phyloP scores from a whole-genome alignment of 2,888 invertebrate species.

The Agonum fuliginosum region DNA sequence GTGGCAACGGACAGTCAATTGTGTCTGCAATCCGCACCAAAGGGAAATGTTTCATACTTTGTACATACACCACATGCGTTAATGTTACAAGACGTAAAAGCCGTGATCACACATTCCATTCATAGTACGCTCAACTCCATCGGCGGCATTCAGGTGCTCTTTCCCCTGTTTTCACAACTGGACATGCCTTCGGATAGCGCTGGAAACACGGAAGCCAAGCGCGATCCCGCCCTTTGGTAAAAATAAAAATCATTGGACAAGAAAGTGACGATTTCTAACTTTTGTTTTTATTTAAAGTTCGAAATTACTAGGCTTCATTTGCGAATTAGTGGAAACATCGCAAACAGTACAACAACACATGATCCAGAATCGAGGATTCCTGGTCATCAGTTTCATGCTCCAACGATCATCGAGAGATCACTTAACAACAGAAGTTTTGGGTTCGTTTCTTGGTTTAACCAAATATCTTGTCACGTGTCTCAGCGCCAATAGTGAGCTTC shows the following conservation, averaged over 20 bases:
- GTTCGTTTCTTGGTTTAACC: slow-evolving; percentile 92
- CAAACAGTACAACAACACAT: slow-evolving; percentile 99
- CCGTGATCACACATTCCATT: slow-evolving; percentile 99
- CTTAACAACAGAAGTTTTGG: slow-evolving; percentile 93
- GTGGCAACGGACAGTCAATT: slow-evolving; percentile 99
- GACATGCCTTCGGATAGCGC: slow-evolving; percentile 92
- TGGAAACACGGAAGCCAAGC: slow-evolving; percentile 84
- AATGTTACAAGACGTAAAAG: slow-evolving; percentile 99
- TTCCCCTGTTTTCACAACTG: slow-evolving; percentile 97
- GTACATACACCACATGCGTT: slow-evolving; percentile 99
- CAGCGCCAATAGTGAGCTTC: slow-evolving; percentile 92
- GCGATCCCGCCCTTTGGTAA: slow-evolving; percentile 93
- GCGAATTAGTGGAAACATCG: slow-evolving; percentile 97
- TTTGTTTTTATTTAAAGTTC: slow-evolving; percentile 79
- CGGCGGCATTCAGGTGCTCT: slow-evolving; percentile 98
- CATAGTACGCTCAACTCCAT: slow-evolving; percentile 99
- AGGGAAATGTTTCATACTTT: slow-evolving; percentile 97
- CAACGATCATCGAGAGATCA: slow-evolving; percentile 95
- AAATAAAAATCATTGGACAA: slow-evolving; percentile 65
- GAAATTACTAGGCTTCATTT: slow-evolving; percentile 96
- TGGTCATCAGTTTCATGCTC: slow-evolving; percentile 97
- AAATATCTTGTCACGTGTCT: slow-evolving; percentile 95
- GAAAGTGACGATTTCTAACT: background rate
- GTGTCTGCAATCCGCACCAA: slow-evolving; percentile 98
- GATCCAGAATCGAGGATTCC: slow-evolving; percentile 98